Percentiles rank a stretch among this genome's conserved stretches.
Conservation (phyloP, 2,888 invertebrate species). For the Pedicia rivosa region DNA sequence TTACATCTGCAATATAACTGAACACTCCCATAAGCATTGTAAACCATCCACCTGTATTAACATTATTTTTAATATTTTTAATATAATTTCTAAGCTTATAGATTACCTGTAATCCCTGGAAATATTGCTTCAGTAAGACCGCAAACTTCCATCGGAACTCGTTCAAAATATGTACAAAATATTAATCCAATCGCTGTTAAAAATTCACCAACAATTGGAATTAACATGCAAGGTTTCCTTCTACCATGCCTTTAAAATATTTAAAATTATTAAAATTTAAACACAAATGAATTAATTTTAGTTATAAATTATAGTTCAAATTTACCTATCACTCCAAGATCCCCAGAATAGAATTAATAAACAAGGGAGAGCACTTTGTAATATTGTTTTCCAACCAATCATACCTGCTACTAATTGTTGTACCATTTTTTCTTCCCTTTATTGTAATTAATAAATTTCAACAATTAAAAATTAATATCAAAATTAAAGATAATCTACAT, state of each 20-base stretch:
- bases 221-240: constrained; percentile 55
- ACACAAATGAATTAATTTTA: neutral
- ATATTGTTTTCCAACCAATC: constrained; percentile 72
- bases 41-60: constrained; percentile 54
- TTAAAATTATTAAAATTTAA: neutral
- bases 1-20: constrained; percentile 77
- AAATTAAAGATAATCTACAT: neutral
- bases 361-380: constrained; percentile 71
- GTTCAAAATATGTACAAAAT: constrained; percentile 62
- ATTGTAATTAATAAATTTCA: constrained; percentile 11
- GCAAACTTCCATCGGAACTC: constrained; percentile 64
- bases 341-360: constrained; percentile 67
- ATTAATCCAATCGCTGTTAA: constrained; percentile 62
- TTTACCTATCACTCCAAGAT: constrained; percentile 51
- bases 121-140: constrained; percentile 68
- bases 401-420: constrained; percentile 64
- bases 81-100: neutral
- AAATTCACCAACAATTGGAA: constrained; percentile 69
- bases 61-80: neutral
- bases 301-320: neutral
- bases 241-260: constrained; percentile 21
- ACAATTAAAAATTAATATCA: neutral
- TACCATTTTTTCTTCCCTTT: constrained; percentile 44
- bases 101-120: constrained; percentile 47
- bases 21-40: constrained; percentile 84